Evolutionary conservation across 2,797 vertebrate genomes (phyloP).

Genomic region (Sebastes kiyomatsui): DNA sequence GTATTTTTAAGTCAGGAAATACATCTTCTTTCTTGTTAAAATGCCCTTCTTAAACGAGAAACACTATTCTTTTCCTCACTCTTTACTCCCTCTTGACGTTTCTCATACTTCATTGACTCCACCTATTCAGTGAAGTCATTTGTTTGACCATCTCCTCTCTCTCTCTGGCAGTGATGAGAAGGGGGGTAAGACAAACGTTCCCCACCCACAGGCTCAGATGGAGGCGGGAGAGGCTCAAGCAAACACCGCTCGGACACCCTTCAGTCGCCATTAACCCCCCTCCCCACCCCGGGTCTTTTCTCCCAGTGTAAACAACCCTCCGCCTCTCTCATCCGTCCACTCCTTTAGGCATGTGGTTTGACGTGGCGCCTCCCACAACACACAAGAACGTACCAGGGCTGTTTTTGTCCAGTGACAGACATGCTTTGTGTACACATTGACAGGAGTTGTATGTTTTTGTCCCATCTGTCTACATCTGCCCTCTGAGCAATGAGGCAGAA

Average conservation of each 20-base stretch:
- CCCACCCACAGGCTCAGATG: constrained; percentile 24
- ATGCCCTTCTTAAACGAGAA: background rate
- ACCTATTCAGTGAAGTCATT: constrained; percentile 49
- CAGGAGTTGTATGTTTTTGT: constrained; percentile 8
- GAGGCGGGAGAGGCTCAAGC: constrained; percentile 20
- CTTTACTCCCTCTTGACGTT: constrained; percentile 8
- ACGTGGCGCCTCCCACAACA: constrained; percentile 17
- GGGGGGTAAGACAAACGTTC: constrained; percentile 36
- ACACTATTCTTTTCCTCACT: background rate
- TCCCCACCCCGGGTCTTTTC: background rate
- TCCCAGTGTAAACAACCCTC: constrained; percentile 61
- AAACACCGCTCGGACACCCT: constrained; percentile 29
- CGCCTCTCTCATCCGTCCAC: constrained; percentile 31
- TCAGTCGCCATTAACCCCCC: constrained; percentile 31
- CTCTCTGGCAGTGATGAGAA: constrained; percentile 25
- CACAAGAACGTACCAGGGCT: constrained; percentile 13
- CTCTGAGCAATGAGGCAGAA: background rate
- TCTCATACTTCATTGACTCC: constrained; percentile 26
- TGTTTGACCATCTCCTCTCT: constrained; percentile 46
- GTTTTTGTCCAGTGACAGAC: constrained; percentile 22
- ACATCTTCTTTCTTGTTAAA: background rate
- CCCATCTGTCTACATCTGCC: background rate
- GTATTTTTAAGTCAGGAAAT: background rate
- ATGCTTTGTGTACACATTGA: constrained; percentile 23
- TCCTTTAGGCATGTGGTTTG: constrained; percentile 25